Evolutionary conservation across 2,797 vertebrate species (phyloP).

Genomic region (Sternarchorhynchus goeldii): DNA sequence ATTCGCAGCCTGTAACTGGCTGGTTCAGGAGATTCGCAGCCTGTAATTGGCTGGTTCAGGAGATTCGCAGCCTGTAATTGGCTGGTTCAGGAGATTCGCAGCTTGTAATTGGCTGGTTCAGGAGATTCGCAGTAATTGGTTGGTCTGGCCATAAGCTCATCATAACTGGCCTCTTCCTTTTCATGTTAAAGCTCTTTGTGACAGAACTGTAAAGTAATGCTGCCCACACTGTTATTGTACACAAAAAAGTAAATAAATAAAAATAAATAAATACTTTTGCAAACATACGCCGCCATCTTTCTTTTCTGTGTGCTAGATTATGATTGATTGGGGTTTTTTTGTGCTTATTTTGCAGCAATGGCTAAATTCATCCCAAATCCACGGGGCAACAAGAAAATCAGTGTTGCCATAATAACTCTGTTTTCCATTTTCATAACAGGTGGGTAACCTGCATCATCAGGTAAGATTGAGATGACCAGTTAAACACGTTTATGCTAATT

Average conservation of each 20-base stretch:
- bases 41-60: neutral
- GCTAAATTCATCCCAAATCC: slow-evolving; percentile 39
- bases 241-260: too few species aligned
- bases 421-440: slow-evolving; percentile 65
- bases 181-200: neutral
- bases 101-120: too few species aligned
- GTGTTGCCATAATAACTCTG: slow-evolving; percentile 48
- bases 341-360: slow-evolving; percentile 61
- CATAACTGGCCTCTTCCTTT: neutral
- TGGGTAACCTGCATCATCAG: slow-evolving; percentile 47
- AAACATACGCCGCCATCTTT: too few species aligned
- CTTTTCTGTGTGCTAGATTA: neutral
- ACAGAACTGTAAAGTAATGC: neutral
- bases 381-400: slow-evolving; percentile 49
- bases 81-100: neutral
- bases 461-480: neutral
- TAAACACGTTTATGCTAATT: neutral
- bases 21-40: neutral
- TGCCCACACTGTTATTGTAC: too few species aligned
- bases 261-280: too few species aligned
- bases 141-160: too few species aligned
- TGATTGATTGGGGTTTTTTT: neutral
- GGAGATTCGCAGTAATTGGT: neutral
- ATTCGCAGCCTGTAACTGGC: neutral
- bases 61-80: slow-evolving; percentile 6